Evolutionary conservation across 2,113 vertebrate genomes (phyloP).

Genomic region (Psettodes erumei): DNA sequence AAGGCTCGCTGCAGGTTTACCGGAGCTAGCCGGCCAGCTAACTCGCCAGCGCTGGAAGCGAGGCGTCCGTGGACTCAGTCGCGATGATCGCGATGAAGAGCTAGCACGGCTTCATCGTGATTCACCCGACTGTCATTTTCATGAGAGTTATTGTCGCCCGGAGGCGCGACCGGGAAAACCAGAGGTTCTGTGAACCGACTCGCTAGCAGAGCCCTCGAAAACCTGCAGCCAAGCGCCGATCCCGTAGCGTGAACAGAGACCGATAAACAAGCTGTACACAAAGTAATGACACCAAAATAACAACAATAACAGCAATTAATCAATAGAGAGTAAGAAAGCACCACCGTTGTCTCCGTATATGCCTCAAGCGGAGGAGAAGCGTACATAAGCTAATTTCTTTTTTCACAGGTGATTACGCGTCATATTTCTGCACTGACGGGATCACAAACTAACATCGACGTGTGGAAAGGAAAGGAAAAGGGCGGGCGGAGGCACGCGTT

Average conservation of each 20-base stretch:
- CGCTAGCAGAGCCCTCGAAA: conserved; percentile 8
- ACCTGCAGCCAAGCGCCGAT: conserved; percentile 30
- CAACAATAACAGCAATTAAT: conserved; percentile 37
- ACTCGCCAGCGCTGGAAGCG: not conserved
- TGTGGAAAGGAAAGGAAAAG: conserved; percentile 28
- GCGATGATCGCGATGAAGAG: not conserved
- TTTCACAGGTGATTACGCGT: conserved; percentile 35
- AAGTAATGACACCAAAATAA: conserved; percentile 49
- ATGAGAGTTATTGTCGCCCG: not conserved
- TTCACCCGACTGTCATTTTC: not conserved
- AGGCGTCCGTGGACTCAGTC: too few species aligned
- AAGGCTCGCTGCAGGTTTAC: conserved; percentile 28
- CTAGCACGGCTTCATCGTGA: not conserved
- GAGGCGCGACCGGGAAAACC: too few species aligned
- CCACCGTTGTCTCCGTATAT: conserved; percentile 40
- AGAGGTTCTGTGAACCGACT: not conserved
- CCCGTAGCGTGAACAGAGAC: conserved; percentile 37
- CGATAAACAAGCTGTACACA: conserved; percentile 31
- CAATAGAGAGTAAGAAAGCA: conserved; percentile 46
- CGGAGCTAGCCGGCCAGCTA: not conserved
- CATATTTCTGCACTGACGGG: conserved; percentile 30
- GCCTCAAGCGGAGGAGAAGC: conserved; percentile 42
- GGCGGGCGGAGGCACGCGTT: conserved; percentile 16
- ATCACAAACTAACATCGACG: conserved; percentile 46
- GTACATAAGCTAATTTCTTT: conserved; percentile 7